Evolutionary conservation across 2,888 invertebrate species (phyloP), one percentile per base, ranked within the genome.

Genomic region (Nymphalis polychloros): DNA sequence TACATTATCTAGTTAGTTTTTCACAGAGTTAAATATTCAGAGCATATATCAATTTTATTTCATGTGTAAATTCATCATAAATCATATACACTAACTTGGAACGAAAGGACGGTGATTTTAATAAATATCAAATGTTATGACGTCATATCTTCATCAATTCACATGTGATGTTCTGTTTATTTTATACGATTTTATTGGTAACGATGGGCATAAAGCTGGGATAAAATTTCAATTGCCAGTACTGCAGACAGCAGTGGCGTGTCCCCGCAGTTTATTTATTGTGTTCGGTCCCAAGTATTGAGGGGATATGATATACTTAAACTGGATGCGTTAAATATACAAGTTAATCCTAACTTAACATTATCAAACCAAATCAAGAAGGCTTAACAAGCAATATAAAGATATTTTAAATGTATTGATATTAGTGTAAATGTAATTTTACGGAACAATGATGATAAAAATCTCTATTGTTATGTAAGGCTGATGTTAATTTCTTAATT

Each of bases 201-300:
- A 78, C 82, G 79, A 84, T 85, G 84, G 81, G 75, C 80, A 87
- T 92, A 91, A 92, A 92, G 84, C 89, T 77, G 83, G 90, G 90
- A 92, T 91, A 85, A 86, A 89, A 91, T 89, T 92, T 90, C 91
- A 90, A 92, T 92, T 91, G 91, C 86, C 87, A 85, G 81, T 78
- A 80, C 82, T 79, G 85, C 84, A 88, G 92, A 90, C 91, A 90
- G 90, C 81, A 79, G 83, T 76, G 83, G 79, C 78, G 79, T 86
- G 87, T 89, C 87, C 83, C 85, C 78, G 73, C 80, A 84, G 84
- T 90, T 87, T 92, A 91, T 92, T 92, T 92, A 91, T 91, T 88
- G 89, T 87, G 78, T 83, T 84, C 81, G 84, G 83, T 79, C 83
- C 79, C 78, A 81, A 85, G 84, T 84, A 87, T 82, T 82, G 77